Percentiles rank a stretch among this genome's conserved stretches.
These are phyloP conservation scores for Pemphredon lugubris DNA, from an alignment of 2,888 invertebrate species.

Conservation along the genomic window DNA sequence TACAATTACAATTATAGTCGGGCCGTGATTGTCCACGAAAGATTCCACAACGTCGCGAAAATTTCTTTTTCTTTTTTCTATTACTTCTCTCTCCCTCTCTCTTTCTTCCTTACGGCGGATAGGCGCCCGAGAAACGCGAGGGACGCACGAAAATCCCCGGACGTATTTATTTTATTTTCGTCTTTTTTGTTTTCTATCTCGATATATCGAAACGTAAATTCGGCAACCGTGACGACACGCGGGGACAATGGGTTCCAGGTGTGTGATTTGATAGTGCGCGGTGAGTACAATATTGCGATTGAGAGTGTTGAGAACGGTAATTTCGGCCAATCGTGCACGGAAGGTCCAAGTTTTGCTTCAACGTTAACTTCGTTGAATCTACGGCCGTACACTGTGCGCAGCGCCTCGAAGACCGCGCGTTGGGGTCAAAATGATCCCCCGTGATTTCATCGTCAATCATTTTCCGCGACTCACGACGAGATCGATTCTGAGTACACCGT, in stretches of 20 bases:
- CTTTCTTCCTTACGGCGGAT: constrained; percentile 16
- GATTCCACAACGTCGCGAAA: constrained; percentile 71
- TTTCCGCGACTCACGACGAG: no score
- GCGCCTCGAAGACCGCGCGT: no score
- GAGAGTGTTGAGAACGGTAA: not conserved
- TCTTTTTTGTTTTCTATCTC: not conserved
- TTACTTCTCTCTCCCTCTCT: constrained; percentile 12
- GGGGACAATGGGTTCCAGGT: no score
- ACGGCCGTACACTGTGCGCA: no score
- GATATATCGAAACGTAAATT: not conserved
- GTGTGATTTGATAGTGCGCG: constrained; percentile 4
- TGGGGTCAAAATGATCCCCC: no score
- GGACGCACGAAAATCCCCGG: no score
- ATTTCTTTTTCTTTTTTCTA: constrained; percentile 45
- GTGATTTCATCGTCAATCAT: no score
- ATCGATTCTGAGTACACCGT: no score
- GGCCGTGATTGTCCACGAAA: constrained; percentile 76
- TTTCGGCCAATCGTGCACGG: constrained; percentile 56
- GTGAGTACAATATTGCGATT: not conserved
- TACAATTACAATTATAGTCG: constrained; percentile 78
- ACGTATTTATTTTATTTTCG: not conserved
- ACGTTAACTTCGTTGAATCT: not conserved
- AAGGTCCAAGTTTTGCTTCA: constrained; percentile 42
- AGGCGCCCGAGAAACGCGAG: no score
- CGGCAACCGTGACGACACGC: no score